Evolutionary conservation across 2,113 vertebrate genomes (phyloP).

Genomic region (Malurus elegans): DNA sequence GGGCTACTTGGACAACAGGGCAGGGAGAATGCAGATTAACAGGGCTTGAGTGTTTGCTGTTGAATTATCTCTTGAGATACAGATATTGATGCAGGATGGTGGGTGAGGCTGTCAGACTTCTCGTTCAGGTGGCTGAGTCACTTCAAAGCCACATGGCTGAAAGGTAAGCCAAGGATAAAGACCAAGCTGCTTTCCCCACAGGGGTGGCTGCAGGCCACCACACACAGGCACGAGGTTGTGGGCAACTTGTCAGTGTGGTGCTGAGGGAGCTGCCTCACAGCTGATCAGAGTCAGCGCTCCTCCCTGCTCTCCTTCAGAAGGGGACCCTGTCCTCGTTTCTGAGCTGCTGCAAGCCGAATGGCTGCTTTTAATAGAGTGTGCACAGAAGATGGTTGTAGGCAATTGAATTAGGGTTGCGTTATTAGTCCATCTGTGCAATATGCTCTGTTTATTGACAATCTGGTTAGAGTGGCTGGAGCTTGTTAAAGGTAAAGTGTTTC

Average conservation of each 20-base stretch:
- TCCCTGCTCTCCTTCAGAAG: constrained; percentile 35
- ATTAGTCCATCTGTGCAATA: constrained; percentile 72
- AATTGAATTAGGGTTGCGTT: constrained; percentile 67
- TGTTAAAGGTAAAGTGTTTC: constrained; percentile 62
- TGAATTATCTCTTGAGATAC: not conserved
- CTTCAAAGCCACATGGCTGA: not conserved
- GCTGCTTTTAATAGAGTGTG: constrained; percentile 68
- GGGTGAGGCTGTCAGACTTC: not conserved
- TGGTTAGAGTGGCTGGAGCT: constrained; percentile 59
- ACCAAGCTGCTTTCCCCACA: not conserved
- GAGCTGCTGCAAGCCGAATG: constrained; percentile 45
- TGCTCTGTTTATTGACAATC: constrained; percentile 67
- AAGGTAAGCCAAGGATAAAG: not conserved
- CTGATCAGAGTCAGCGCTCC: not conserved
- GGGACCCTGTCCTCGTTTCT: constrained; percentile 45
- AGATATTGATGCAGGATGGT: not conserved
- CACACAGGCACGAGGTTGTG: not conserved
- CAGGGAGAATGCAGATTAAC: not conserved
- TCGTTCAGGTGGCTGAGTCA: not conserved
- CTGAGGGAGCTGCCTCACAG: not conserved
- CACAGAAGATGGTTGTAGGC: constrained; percentile 67
- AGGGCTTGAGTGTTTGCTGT: not conserved
- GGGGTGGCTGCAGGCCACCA: not conserved
- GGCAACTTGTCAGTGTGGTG: not conserved
- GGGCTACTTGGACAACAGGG: not conserved